Evolutionary conservation across 2,888 invertebrate species (phyloP), one percentile per base, ranked within the genome.

Genomic region (Sinotaia quadrata): DNA sequence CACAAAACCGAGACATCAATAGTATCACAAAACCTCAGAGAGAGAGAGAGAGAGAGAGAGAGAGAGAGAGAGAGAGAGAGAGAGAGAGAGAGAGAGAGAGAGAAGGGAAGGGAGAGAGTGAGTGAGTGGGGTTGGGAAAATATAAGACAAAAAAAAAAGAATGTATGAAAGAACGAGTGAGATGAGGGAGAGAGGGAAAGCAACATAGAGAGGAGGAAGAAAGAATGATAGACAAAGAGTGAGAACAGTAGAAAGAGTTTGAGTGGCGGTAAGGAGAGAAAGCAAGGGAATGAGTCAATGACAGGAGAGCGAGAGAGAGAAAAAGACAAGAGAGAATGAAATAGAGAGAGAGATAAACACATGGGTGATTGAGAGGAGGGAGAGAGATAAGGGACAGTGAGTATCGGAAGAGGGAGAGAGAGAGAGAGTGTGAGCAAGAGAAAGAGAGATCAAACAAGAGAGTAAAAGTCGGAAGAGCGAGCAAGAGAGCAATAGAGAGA

Each of bases 61-160:
- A 59, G 58, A 59, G 24, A 59, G 41, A 59, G 41, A 59, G 41
- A 59, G 24, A 59, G 27, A 37, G 24, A 37, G 3, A 37, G 27
- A 15, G 41, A 24, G 59, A 37, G 27, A 37, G 59, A 27, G 5
- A 18, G 41, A 27, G 27, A 37, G 37, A 58, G 21, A 37, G 8
- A 58, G 37, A 15, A 18, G 37, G 58, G 15, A 24, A 21, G 37
- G 27, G 15, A 36, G n/a, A 33, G 56, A 24, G n/a, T n/a, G 21
- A 21, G 31, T 21, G 2, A 0, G 15, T 7, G 10, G 31, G 58
- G 27, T 10, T 1, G 4, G 33, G 21, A n/a, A 21, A n/a, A 57
- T 18, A 21, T 10, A 15, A 34, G 21, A n/a, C 21, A 15, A 21
- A 34, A 27, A 10, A 34, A 34, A 34, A 21, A 34, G 21, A 24